phyloP scores from a whole-genome alignment of 2,888 invertebrate genomes.

The Pyralis farinalis region DNA sequence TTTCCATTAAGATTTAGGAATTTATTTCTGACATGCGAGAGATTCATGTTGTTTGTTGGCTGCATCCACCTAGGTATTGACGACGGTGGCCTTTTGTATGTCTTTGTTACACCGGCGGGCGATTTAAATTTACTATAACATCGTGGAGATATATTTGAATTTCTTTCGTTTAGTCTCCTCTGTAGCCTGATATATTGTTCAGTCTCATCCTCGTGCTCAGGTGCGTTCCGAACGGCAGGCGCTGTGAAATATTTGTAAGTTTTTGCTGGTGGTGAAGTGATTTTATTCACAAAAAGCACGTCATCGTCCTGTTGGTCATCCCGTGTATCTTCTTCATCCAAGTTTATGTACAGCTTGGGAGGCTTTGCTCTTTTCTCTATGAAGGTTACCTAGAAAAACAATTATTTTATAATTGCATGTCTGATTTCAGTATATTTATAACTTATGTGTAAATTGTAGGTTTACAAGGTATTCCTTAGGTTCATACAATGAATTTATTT shows the following conservation, averaged over 20 bases:
- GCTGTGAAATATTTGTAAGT: conserved; percentile 49
- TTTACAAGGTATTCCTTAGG: no score
- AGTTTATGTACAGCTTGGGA: conserved; percentile 51
- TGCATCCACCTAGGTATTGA: conserved; percentile 59
- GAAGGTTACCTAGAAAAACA: conserved; percentile 50
- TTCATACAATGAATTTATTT: no score
- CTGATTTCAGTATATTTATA: no score
- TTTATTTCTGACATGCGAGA: conserved; percentile 43
- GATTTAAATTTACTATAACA: conserved; percentile 54
- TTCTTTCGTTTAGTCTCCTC: conserved; percentile 44
- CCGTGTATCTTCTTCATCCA: conserved; percentile 43
- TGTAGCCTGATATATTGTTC: conserved; percentile 48
- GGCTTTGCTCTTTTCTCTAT: conserved; percentile 49
- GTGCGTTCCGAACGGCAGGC: conserved; percentile 29
- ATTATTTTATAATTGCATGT: not conserved
- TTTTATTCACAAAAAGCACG: conserved; percentile 62
- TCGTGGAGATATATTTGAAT: conserved; percentile 42
- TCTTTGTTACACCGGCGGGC: conserved; percentile 57
- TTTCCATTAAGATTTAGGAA: conserved; percentile 52
- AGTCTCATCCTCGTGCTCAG: conserved; percentile 36
- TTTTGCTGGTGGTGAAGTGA: conserved; percentile 39
- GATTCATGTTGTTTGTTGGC: conserved; percentile 39
- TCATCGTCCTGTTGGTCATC: conserved; percentile 49
- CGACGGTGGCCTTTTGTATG: conserved; percentile 51
- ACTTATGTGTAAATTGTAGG: no score